phyloP scores from a whole-genome alignment of 2,797 vertebrate species.

The Enteromius viviparus region DNA sequence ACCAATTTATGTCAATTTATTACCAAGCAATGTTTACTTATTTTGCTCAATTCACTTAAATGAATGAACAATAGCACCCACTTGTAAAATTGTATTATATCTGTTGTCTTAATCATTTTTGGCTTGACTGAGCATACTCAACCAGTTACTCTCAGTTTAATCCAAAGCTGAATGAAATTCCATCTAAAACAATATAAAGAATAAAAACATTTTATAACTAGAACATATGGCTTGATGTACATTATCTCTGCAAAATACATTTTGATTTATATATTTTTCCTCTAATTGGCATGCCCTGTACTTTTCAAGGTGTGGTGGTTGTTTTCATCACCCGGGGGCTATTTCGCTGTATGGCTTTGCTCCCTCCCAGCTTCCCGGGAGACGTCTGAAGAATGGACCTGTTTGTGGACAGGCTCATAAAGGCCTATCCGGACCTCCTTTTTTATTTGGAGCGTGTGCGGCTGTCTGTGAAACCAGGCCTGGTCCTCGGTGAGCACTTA shows the following conservation, averaged over 20 bases:
- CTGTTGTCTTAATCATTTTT: not conserved
- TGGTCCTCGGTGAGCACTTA: conserved; percentile 71
- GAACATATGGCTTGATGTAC: conserved; percentile 55
- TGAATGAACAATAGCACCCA: not conserved
- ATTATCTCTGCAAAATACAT: conserved; percentile 65
- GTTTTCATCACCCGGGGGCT: conserved; percentile 62
- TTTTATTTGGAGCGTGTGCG: conserved; percentile 53
- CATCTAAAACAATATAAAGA: not conserved
- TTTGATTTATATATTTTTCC: conserved; percentile 62
- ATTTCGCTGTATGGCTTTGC: conserved; percentile 59
- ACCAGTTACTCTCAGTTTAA: not conserved
- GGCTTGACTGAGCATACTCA: not conserved
- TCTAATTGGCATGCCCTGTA: conserved; percentile 66
- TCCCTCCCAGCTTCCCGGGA: conserved; percentile 55
- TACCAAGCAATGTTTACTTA: not conserved
- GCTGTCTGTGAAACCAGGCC: conserved; percentile 53
- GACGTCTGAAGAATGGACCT: conserved; percentile 63
- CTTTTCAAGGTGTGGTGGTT: conserved; percentile 38
- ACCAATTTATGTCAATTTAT: not conserved
- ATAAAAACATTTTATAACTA: conserved; percentile 49
- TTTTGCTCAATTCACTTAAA: not conserved
- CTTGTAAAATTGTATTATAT: not conserved
- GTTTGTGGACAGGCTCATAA: conserved; percentile 67
- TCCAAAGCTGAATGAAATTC: not conserved
- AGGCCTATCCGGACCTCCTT: conserved; percentile 56